Conservation (phyloP, 2,113 vertebrate genomes). For the Alethe castanea region DNA sequence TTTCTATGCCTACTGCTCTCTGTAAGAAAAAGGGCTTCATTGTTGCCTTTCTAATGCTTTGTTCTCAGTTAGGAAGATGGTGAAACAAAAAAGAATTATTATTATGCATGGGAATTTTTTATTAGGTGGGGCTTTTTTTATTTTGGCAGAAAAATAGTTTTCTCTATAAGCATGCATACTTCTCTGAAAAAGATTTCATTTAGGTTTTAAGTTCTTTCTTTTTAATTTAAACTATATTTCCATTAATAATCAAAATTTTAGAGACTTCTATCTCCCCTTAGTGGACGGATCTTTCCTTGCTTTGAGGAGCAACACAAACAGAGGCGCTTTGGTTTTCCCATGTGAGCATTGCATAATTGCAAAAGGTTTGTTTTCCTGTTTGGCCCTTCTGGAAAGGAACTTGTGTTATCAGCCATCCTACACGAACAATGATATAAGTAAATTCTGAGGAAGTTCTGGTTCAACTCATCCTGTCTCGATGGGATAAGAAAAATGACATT, state of each 20-base stretch:
- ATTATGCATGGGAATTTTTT: not conserved
- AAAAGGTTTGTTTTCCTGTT: not conserved
- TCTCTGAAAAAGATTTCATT: not conserved
- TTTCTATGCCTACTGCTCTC: not conserved
- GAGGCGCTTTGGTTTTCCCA: not conserved
- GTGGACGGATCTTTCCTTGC: not conserved
- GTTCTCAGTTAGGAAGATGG: not conserved
- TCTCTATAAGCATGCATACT: not conserved
- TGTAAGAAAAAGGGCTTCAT: not conserved
- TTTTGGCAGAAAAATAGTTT: not conserved
- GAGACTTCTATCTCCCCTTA: not conserved
- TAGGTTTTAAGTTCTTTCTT: not conserved
- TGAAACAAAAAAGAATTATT: not conserved
- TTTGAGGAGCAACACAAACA: not conserved
- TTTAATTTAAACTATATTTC: not conserved
- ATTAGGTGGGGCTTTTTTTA: not conserved
- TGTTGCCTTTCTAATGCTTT: not conserved
- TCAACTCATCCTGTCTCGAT: not conserved
- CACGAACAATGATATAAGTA: not conserved
- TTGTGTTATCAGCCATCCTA: constrained; percentile 14
- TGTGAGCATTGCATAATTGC: not conserved
- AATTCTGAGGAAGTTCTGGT: constrained; percentile 45
- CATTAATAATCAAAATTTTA: not conserved
- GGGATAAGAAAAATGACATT: constrained; percentile 13
- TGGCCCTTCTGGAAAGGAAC: not conserved